Base-by-base conservation (phyloP, 2,797 vertebrate species). In the Helostoma temminkii region DNA sequence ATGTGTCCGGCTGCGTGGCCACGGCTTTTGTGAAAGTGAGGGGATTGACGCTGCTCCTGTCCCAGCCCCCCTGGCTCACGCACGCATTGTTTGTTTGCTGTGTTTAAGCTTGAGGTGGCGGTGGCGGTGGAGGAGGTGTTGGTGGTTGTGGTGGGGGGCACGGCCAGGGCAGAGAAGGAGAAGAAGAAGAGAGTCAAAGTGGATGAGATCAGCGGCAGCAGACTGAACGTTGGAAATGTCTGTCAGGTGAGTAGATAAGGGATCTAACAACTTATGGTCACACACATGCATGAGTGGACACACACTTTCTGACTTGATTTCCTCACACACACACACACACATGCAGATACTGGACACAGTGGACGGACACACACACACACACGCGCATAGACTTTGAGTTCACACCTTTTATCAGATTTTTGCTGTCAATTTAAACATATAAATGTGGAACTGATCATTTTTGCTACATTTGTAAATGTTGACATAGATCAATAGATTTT, bases 171-270 rank as follows among this genome's bases (percentile, higher is more conserved):
- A 89, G 74, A 78, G 71, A 47, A 30, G 74, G 60, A 14, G 72
- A 71, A 8, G 66, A 80, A 6, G 70, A 64, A 15, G 74, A 86
- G 55, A 75, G 82, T 86, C 81, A 91, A 89, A 85, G 91, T 89
- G 90, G 80, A 85, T 88, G 72, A 78, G 78, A 79, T 80, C 81
- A 80, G 72, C 82, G 80, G 82, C 76, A 80, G 76, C 71, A 85
- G 80, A 88, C 75, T 82, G 85, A 78, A 75, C 67, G 61, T 85
- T 91, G 92, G 93, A 94, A 89, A 95, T 95, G 94, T 90, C 92
- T 88, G 81, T 92, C 93, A 94, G 94, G 94, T 95, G 87, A 94
- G 94, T 91, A 57, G 71, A 89, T 81, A 71, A 82, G 74, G 50
- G 74, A 81, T 76, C 54, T 78, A 69, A 84, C 70, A 89, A 87